Conservation (phyloP, 1,140 invertebrate species). For the Coboldia fuscipes region DNA sequence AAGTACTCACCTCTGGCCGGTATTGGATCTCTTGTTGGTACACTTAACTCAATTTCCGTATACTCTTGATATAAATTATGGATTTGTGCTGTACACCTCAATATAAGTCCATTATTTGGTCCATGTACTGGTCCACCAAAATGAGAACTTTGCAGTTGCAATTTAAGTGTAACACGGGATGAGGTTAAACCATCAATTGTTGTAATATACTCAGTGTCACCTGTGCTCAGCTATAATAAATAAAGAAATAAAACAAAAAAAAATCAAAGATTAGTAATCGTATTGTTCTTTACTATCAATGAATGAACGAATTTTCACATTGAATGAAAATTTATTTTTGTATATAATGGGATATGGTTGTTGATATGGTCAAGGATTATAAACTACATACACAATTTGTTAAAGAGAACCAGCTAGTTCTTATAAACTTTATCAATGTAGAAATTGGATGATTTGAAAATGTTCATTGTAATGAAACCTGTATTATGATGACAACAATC, state of each 20-base stretch:
- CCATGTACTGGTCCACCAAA: conserved; percentile 7
- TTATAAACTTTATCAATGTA: no score
- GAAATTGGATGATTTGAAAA: no score
- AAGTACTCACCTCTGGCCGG: conserved; percentile 32
- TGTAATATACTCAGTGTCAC: conserved; percentile 17
- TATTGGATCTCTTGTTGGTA: conserved; percentile 27
- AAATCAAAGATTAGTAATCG: background rate
- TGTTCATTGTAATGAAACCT: no score
- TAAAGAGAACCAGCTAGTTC: no score
- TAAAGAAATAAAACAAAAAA: background rate
- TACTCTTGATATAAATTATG: conserved; percentile 27
- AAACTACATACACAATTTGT: no score
- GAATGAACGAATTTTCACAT: no score
- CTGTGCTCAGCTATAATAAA: background rate
- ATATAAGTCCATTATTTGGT: conserved; percentile 19
- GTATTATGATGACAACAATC: no score
- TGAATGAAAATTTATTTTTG: no score
- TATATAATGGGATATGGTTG: no score
- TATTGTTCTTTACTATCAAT: no score
- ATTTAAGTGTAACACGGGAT: conserved; percentile 18
- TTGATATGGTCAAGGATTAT: no score
- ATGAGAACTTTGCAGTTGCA: conserved; percentile 17
- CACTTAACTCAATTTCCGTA: conserved; percentile 25
- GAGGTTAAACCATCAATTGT: conserved; percentile 17
- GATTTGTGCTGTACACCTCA: conserved; percentile 28